Evolutionary conservation across 2,113 vertebrate species (phyloP).

Genomic region (Pyrgilauda ruficollis): DNA sequence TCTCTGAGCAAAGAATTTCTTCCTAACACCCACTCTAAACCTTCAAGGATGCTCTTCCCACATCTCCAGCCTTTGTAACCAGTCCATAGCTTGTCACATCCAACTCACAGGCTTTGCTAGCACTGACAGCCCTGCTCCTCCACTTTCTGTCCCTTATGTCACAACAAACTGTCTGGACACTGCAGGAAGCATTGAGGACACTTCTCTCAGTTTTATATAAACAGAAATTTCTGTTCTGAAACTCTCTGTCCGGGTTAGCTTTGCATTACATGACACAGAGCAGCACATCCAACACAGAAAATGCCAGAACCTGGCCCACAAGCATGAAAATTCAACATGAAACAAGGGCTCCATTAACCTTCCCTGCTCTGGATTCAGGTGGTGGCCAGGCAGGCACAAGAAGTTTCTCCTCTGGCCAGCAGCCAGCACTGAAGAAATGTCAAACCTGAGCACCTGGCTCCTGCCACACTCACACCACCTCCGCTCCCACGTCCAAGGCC

Average conservation of each 20-base stretch:
- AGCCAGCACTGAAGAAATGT: neutral
- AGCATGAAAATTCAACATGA: neutral
- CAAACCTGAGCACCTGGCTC: neutral
- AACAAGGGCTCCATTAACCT: neutral
- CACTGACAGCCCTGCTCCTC: neutral
- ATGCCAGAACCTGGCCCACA: neutral
- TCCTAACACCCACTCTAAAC: neutral
- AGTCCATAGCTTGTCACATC: neutral
- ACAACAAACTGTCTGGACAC: neutral
- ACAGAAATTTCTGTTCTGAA: neutral
- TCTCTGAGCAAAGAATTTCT: neutral
- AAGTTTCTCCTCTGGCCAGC: neutral
- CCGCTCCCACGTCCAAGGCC: neutral
- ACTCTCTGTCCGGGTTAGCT: neutral
- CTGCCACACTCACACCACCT: accelerated
- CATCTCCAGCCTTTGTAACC: neutral
- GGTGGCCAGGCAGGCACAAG: neutral
- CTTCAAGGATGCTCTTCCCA: neutral
- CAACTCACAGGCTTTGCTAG: neutral
- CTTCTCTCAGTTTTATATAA: neutral
- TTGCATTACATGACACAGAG: neutral
- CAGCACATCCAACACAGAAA: neutral
- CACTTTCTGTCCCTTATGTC: neutral
- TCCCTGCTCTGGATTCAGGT: neutral
- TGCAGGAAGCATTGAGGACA: neutral